Conservation (phyloP, 2,113 vertebrate genomes). For the Gymnarchus niloticus region DNA sequence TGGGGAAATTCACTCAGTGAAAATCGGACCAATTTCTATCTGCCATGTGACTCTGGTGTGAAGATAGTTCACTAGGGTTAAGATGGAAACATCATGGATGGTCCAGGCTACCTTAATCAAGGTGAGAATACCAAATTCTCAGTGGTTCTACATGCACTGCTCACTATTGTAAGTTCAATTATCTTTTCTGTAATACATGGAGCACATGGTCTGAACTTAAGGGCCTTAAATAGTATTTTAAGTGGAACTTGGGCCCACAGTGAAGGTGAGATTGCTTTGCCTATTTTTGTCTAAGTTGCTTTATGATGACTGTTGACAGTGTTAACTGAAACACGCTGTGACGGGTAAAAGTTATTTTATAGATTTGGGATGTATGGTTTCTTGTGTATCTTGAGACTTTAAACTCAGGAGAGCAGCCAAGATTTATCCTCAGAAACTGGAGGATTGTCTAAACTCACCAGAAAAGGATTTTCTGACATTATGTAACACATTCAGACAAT, state of each 20-base stretch:
- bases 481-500: neutral
- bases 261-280: neutral
- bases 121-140: neutral
- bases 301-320: neutral
- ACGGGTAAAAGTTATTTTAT: neutral
- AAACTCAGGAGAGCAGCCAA: neutral
- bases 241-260: neutral
- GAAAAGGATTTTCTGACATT: neutral
- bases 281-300: neutral
- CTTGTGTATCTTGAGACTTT: neutral
- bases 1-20: conserved; percentile 2
- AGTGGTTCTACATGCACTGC: neutral
- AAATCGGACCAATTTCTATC: neutral
- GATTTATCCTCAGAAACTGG: neutral
- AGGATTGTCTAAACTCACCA: neutral
- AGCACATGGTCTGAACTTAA: neutral
- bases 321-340: neutral
- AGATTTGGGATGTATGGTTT: neutral
- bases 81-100: neutral
- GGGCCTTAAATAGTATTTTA: neutral
- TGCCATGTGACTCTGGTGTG: neutral
- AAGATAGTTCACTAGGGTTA: neutral
- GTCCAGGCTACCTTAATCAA: neutral
- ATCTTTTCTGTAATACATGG: neutral
- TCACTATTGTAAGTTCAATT: neutral